phyloP scores from a whole-genome alignment of 2,888 invertebrate genomes.

The Limnephilus marmoratus region DNA sequence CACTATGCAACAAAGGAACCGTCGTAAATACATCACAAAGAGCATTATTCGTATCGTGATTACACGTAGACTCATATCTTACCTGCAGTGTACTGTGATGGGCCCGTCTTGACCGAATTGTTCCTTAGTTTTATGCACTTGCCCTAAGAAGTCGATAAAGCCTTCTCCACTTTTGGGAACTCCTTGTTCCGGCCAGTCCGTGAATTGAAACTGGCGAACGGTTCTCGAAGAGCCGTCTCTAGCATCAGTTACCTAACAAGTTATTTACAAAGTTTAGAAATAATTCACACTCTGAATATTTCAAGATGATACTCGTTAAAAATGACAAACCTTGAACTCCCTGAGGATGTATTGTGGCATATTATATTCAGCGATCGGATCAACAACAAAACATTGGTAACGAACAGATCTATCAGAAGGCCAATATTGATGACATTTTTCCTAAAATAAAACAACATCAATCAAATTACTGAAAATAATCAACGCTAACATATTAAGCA shows the following conservation, averaged over 20 bases:
- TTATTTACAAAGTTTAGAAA: neutral
- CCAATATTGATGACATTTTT: constrained; percentile 99
- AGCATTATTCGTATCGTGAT: neutral
- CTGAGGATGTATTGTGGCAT: constrained; percentile 99
- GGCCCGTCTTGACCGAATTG: constrained; percentile 99
- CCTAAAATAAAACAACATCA: constrained; percentile 78
- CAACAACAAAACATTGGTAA: constrained; percentile 98
- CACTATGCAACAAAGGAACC: constrained; percentile 78
- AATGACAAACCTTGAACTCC: constrained; percentile 89
- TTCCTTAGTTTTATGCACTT: constrained; percentile 99
- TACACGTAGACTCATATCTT: constrained; percentile 56
- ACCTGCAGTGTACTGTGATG: constrained; percentile 98
- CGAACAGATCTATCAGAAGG: constrained; percentile 97
- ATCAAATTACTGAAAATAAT: neutral
- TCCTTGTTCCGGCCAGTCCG: constrained; percentile 97
- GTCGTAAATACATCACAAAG: neutral
- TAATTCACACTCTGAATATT: neutral
- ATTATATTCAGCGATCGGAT: constrained; percentile 99
- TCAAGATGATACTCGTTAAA: neutral
- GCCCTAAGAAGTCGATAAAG: constrained; percentile 99
- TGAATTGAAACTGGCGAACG: constrained; percentile 97
- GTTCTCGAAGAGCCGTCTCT: constrained; percentile 97
- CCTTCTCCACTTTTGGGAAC: constrained; percentile 99
- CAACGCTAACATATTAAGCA: neutral
- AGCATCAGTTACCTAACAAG: constrained; percentile 90